Evolutionary conservation across 2,797 vertebrate species (phyloP).

Genomic region (Semaprochilodus insignis): DNA sequence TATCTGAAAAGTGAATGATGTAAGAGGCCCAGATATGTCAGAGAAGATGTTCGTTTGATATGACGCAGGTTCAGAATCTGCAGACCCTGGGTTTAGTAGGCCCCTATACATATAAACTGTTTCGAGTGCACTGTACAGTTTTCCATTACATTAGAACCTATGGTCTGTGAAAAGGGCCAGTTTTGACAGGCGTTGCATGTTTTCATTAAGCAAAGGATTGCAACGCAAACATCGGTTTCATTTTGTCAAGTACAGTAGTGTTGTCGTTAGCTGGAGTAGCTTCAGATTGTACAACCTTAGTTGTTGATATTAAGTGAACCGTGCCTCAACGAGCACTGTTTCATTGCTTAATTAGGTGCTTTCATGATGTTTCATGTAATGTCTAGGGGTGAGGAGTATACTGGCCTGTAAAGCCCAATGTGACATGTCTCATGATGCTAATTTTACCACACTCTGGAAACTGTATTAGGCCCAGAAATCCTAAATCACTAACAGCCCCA

Average conservation of each 20-base stretch:
- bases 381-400: background rate
- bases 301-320: background rate
- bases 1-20: slow-evolving; percentile 30
- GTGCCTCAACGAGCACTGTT: too few relatives aligned
- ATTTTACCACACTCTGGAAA: too few relatives aligned
- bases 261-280: background rate
- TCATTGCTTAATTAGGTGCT: background rate
- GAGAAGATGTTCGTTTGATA: slow-evolving; percentile 24
- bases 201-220: slow-evolving; percentile 2
- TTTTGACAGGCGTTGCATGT: slow-evolving; percentile 9
- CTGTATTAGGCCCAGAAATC: too few relatives aligned
- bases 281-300: background rate
- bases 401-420: too few relatives aligned
- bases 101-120: slow-evolving; percentile 3
- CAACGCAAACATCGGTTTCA: background rate
- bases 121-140: background rate
- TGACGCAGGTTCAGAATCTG: slow-evolving; percentile 20
- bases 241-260: background rate
- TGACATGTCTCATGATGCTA: too few relatives aligned
- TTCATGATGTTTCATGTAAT: background rate
- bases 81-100: background rate
- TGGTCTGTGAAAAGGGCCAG: background rate
- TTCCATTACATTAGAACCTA: background rate
- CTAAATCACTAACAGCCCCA: too few relatives aligned
- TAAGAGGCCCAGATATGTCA: slow-evolving; percentile 42